phyloP scores from a whole-genome alignment of 1,140 invertebrate species.

The Venustaconcha ellipsiformis region DNA sequence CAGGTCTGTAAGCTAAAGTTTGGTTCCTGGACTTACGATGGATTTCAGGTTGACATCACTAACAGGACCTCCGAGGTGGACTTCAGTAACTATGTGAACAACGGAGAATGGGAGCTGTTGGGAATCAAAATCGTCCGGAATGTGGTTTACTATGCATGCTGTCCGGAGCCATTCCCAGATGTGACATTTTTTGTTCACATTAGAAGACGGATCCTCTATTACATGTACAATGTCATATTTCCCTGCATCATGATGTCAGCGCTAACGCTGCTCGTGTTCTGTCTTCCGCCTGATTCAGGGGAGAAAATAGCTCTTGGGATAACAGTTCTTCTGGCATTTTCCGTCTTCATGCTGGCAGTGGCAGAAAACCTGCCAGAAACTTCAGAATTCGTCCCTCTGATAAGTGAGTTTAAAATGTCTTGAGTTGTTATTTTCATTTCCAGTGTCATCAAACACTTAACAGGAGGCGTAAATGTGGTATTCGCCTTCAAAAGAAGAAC shows the following conservation, averaged over 20 bases:
- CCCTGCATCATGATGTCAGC: constrained; percentile 76
- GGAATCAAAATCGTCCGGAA: constrained; percentile 70
- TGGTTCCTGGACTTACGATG: constrained; percentile 90
- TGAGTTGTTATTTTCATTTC: too few species aligned
- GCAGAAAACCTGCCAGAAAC: constrained; percentile 76
- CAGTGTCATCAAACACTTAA: not conserved
- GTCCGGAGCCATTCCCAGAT: constrained; percentile 74
- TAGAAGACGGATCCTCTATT: constrained; percentile 95
- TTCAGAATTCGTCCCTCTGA: constrained; percentile 75
- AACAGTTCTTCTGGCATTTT: constrained; percentile 75
- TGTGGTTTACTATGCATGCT: constrained; percentile 72
- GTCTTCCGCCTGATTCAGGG: constrained; percentile 75
- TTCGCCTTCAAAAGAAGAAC: not conserved
- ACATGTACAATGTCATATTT: constrained; percentile 75
- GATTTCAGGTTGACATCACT: constrained; percentile 72
- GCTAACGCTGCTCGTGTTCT: constrained; percentile 74
- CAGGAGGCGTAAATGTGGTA: not conserved
- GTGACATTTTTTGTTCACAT: constrained; percentile 81
- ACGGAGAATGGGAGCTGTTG: constrained; percentile 74
- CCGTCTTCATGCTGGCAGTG: constrained; percentile 76
- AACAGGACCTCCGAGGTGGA: constrained; percentile 70
- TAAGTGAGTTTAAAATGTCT: constrained; percentile 67
- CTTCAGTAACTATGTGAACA: constrained; percentile 74
- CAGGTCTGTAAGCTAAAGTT: constrained; percentile 86
- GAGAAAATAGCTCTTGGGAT: constrained; percentile 77